phyloP scores from a whole-genome alignment of 2,888 invertebrate genomes.

The Amorpha juglandis region DNA sequence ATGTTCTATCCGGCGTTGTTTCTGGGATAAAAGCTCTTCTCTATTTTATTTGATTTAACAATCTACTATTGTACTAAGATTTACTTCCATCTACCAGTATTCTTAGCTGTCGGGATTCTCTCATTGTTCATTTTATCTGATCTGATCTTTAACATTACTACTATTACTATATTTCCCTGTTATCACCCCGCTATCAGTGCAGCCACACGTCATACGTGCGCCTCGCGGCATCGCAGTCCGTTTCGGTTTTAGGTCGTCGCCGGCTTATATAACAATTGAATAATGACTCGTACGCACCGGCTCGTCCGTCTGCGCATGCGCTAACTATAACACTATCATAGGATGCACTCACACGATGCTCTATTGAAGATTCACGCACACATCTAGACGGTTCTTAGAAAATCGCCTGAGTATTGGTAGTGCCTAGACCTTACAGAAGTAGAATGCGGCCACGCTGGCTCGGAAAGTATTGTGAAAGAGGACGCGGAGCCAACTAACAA shows the following conservation, averaged over 20 bases:
- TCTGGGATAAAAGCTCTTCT: no score
- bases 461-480: conserved; percentile 19
- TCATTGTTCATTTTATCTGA: neutral
- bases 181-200: conserved; percentile 30
- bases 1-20: no score
- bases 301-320: conserved; percentile 26
- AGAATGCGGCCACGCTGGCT: conserved; percentile 19
- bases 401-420: neutral
- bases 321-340: conserved; percentile 25
- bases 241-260: conserved; percentile 70
- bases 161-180: neutral
- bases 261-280: conserved; percentile 75
- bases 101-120: neutral
- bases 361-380: conserved; percentile 9
- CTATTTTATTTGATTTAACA: no score
- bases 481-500: neutral
- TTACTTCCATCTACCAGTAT: no score
- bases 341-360: conserved; percentile 16
- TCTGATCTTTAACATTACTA: neutral
- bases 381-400: conserved; percentile 4
- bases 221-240: conserved; percentile 38
- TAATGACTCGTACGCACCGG: conserved; percentile 52
- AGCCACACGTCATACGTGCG: conserved; percentile 25
- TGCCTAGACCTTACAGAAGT: conserved; percentile 18
- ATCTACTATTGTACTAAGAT: no score